Percentiles rank a stretch among this genome's conserved stretches.
These are phyloP conservation scores for Pyrrhosoma nymphula DNA, from an alignment of 2,888 invertebrate species.

Conservation along the genomic window DNA sequence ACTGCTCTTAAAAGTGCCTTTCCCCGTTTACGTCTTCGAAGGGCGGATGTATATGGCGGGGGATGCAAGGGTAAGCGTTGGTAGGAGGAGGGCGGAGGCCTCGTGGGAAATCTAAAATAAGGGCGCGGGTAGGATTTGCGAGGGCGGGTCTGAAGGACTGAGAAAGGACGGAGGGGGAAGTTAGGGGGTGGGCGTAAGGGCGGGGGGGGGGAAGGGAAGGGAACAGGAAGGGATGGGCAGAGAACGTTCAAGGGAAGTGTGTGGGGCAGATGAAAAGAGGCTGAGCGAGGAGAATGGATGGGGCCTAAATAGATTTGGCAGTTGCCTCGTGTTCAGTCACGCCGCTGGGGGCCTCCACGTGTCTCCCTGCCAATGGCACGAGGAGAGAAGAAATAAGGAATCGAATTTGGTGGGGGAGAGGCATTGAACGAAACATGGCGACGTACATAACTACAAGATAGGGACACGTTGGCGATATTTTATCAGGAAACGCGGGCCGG, in stretches of 20 bases:
- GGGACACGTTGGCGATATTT: too few species aligned
- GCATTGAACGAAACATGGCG: too few species aligned
- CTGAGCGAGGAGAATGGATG: not conserved
- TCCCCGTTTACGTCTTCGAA: not conserved
- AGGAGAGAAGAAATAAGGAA: not conserved
- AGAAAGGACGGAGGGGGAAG: not conserved
- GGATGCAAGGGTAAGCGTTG: not conserved
- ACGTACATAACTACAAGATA: too few species aligned
- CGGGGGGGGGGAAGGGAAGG: too few species aligned
- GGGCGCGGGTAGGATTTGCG: not conserved
- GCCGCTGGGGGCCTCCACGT: not conserved
- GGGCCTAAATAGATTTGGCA: conserved; percentile 22
- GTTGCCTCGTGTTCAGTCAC: conserved; percentile 25
- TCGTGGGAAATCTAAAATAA: conserved; percentile 40
- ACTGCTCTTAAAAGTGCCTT: not conserved
- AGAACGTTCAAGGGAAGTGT: not conserved
- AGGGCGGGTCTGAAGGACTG: not conserved
- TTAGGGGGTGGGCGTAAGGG: not conserved
- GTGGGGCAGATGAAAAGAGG: not conserved
- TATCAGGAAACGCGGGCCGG: too few species aligned
- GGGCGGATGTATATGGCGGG: not conserved
- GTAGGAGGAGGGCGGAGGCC: not conserved
- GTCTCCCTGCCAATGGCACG: not conserved
- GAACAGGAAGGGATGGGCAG: too few species aligned
- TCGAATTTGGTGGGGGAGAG: not conserved